Percentiles rank a stretch among this genome's conserved stretches.
These are phyloP conservation scores for Enteromius mattozi DNA, from an alignment of 2,797 vertebrate genomes.

Conservation along the genomic window DNA sequence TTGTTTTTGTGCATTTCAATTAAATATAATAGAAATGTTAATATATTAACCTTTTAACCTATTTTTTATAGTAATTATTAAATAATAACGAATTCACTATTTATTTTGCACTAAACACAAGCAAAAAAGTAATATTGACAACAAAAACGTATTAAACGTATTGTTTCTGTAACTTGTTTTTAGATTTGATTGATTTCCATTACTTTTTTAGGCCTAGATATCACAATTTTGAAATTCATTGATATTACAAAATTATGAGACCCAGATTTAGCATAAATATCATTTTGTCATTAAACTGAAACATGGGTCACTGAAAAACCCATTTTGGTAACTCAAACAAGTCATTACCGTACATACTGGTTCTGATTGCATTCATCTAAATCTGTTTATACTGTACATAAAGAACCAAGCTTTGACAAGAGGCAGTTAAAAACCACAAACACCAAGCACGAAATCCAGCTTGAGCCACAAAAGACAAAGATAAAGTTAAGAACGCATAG, in stretches of 20 bases:
- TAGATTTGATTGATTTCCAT: background rate
- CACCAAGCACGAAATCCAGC: slow-evolving; percentile 39
- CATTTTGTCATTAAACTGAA: background rate
- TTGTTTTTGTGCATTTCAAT: background rate
- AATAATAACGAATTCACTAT: background rate
- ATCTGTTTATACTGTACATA: background rate
- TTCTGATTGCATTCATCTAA: background rate
- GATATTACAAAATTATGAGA: background rate
- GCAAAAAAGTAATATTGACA: background rate
- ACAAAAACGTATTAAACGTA: background rate
- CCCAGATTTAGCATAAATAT: background rate
- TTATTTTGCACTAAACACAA: background rate
- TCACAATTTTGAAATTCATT: background rate
- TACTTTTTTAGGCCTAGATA: background rate
- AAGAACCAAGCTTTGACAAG: slow-evolving; percentile 18
- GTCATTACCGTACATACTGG: background rate
- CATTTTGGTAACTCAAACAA: background rate
- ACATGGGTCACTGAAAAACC: background rate
- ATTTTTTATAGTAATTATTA: background rate
- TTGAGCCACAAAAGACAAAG: slow-evolving; percentile 30
- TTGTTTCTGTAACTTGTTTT: background rate
- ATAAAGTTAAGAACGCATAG: slow-evolving; percentile 13
- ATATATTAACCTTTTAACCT: too few relatives aligned
- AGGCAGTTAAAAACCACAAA: slow-evolving; percentile 8
- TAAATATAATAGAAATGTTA: background rate